phyloP scores from a whole-genome alignment of 2,888 invertebrate genomes.

The Drosophila setosimentum region DNA sequence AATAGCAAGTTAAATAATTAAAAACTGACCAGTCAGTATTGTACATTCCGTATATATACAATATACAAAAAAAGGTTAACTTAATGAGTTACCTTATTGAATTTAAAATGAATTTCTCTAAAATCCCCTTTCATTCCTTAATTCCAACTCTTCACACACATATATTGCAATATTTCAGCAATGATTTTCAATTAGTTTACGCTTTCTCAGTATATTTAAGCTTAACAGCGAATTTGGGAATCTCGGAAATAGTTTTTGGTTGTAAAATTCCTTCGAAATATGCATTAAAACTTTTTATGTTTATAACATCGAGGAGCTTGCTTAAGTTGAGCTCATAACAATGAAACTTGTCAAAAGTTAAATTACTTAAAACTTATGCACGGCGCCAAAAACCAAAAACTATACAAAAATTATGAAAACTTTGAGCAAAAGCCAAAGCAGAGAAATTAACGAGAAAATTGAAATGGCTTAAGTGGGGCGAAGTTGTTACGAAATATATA shows the following conservation, averaged over 20 bases:
- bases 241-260: conserved; percentile 1
- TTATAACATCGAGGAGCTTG: conserved; percentile 25
- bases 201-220: conserved; percentile 29
- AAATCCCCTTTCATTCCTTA: background rate
- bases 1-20: background rate
- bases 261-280: conserved; percentile 26
- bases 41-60: background rate
- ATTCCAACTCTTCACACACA: background rate
- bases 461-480: background rate
- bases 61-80: background rate
- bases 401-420: conserved; percentile 41
- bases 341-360: conserved; percentile 67
- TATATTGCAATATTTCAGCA: conserved; percentile 1
- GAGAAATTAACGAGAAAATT: conserved; percentile 36
- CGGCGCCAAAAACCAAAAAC: conserved; percentile 29
- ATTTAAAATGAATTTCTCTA: background rate
- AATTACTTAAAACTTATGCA: conserved; percentile 71
- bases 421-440: conserved; percentile 36
- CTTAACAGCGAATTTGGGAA: conserved; percentile 25
- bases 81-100: background rate
- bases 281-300: conserved; percentile 52
- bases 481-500: background rate
- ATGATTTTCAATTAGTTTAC: conserved; percentile 41
- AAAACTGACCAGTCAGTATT: background rate
- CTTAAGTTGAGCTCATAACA: conserved; percentile 37